These are phyloP conservation scores for Tetragonisca angustula DNA, from an alignment of 2,888 invertebrate species.

Conservation along the genomic window DNA sequence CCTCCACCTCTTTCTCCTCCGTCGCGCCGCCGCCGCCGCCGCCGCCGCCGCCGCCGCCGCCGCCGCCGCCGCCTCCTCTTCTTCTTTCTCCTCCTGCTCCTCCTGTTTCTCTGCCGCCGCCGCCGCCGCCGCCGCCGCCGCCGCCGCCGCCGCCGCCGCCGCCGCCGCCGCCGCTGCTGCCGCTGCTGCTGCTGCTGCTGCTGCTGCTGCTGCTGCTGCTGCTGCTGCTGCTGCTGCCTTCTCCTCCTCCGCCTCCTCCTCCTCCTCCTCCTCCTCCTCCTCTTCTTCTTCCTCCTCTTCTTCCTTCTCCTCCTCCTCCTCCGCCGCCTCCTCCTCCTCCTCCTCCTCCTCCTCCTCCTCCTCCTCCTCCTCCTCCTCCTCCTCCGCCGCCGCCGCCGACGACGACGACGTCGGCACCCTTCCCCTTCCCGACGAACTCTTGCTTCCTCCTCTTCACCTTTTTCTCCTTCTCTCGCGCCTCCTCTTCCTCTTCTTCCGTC, in stretches of 20 bases:
- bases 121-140: slow-evolving; percentile 10
- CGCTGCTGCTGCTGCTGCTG: slow-evolving; percentile 25
- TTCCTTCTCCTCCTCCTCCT: slow-evolving; percentile 50
- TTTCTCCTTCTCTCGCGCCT: slow-evolving; percentile 70
- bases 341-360: slow-evolving; percentile 58
- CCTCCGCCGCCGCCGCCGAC: slow-evolving; percentile 68
- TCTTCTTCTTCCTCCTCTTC: slow-evolving; percentile 47
- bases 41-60: slow-evolving; percentile 54
- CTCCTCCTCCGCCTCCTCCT: no score
- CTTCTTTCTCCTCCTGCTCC: slow-evolving; percentile 47
- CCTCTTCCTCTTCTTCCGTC: slow-evolving; percentile 67
- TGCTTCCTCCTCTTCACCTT: slow-evolving; percentile 62
- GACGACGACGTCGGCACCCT: slow-evolving; percentile 69
- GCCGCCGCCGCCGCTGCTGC: slow-evolving; percentile 7
- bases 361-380: slow-evolving; percentile 57
- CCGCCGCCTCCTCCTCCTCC: slow-evolving; percentile 53
- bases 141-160: background rate
- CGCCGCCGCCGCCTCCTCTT: slow-evolving; percentile 51
- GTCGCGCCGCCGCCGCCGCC: slow-evolving; percentile 52
- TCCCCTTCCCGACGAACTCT: slow-evolving; percentile 62
- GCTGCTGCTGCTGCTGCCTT: slow-evolving; percentile 10
- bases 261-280: slow-evolving; percentile 47
- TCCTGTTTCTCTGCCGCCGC: slow-evolving; percentile 48
- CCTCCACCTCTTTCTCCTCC: slow-evolving; percentile 60
- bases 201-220: slow-evolving; percentile 43